phyloP scores from a whole-genome alignment of 2,797 vertebrate genomes.

The Neoniphon sammara region DNA sequence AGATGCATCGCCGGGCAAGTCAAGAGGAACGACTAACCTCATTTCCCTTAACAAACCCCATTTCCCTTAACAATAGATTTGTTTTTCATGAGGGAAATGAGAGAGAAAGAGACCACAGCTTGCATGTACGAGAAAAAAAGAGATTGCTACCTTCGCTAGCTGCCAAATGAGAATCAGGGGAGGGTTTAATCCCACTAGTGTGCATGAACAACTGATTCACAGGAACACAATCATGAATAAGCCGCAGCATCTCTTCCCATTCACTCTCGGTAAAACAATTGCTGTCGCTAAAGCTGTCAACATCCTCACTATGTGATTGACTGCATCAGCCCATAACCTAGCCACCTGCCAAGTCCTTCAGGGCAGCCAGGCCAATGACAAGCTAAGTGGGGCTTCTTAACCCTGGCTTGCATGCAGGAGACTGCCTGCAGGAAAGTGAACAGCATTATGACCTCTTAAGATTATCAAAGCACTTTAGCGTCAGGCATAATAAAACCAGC shows the following conservation, averaged over 20 bases:
- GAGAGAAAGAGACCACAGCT: not conserved
- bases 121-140: not conserved
- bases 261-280: not conserved
- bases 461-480: not conserved
- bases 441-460: not conserved
- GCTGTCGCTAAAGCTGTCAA: not conserved
- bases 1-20: slow-evolving; percentile 26
- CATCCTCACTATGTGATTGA: not conserved
- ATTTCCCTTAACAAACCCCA: slow-evolving; percentile 11
- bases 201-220: not conserved
- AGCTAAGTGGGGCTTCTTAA: not conserved
- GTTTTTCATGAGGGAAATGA: not conserved
- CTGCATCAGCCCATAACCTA: slow-evolving; percentile 9
- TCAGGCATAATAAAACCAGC: slow-evolving; percentile 4
- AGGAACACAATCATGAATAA: slow-evolving; percentile 3
- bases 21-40: slow-evolving; percentile 17
- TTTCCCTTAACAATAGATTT: slow-evolving; percentile 24
- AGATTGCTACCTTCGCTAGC: not conserved
- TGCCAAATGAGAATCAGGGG: not conserved
- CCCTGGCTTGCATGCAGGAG: not conserved
- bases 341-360: slow-evolving; percentile 8
- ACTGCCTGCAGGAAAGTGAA: not conserved
- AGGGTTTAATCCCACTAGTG: not conserved
- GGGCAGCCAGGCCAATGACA: not conserved
- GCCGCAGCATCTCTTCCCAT: not conserved